A percentile compares a stretch with the other conserved stretches of the same genome.
These are phyloP conservation scores for Aselliscus stoliczkanus DNA, from an alignment of 2,797 vertebrate species.

Conservation along the genomic window DNA sequence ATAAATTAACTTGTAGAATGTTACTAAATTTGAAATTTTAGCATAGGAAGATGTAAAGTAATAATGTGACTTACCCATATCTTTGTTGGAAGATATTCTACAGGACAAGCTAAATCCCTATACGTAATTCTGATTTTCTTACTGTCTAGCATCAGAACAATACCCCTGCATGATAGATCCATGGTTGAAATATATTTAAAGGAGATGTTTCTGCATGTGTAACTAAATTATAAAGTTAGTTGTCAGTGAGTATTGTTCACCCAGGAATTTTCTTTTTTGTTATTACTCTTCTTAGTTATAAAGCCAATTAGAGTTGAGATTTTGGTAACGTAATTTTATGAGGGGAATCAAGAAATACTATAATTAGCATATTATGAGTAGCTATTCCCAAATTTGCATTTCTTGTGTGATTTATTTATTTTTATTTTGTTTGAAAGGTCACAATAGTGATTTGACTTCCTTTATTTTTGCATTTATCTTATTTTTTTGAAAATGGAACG, in stretches of 20 bases:
- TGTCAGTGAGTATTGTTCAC: background rate
- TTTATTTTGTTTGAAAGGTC: constrained; percentile 26
- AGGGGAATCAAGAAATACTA: background rate
- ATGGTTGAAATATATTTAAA: background rate
- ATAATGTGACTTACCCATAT: background rate
- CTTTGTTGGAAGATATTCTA: background rate
- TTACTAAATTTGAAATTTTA: background rate
- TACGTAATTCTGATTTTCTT: background rate
- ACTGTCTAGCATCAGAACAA: background rate
- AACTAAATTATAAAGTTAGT: background rate
- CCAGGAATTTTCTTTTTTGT: background rate
- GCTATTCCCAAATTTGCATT: background rate
- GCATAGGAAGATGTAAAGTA: background rate
- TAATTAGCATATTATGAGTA: background rate
- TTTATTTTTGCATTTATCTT: constrained; percentile 23
- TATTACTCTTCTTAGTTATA: background rate
- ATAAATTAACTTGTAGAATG: constrained; percentile 1
- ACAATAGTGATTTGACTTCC: background rate
- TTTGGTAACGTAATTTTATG: constrained; percentile 10
- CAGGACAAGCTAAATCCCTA: background rate
- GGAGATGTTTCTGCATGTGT: background rate
- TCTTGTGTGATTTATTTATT: background rate
- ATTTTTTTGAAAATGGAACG: background rate
- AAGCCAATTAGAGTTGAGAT: background rate
- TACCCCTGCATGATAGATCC: background rate